phyloP scores from a whole-genome alignment of 1,140 invertebrate species.

The Drosophila hydei region DNA sequence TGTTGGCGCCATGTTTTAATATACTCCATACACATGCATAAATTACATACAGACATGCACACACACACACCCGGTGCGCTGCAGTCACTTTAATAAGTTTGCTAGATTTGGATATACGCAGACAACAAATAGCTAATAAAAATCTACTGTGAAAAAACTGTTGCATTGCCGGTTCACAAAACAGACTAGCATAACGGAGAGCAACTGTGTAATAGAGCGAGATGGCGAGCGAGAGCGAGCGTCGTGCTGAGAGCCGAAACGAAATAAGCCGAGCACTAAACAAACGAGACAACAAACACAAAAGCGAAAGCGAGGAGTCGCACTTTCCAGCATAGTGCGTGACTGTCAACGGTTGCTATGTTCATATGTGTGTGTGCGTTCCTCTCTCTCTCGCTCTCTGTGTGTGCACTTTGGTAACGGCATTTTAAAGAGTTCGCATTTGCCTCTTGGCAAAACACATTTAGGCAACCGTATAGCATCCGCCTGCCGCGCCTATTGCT shows the following conservation, averaged over 20 bases:
- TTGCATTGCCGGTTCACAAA: constrained; percentile 64
- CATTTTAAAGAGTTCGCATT: constrained; percentile 72
- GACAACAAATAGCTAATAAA: constrained; percentile 60
- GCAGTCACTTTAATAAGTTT: constrained; percentile 64
- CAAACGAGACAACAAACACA: constrained; percentile 66
- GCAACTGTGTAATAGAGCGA: background rate
- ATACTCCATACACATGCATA: background rate
- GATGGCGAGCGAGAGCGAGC: constrained; percentile 5
- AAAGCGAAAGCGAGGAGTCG: constrained; percentile 75
- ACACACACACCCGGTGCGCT: background rate
- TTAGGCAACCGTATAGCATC: constrained; percentile 43
- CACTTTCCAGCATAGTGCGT: constrained; percentile 41
- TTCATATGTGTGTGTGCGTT: constrained; percentile 13
- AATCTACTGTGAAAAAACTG: constrained; percentile 71
- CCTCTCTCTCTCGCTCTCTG: constrained; percentile 7
- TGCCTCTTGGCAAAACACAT: constrained; percentile 56
- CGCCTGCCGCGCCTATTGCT: constrained; percentile 7
- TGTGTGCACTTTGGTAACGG: constrained; percentile 24
- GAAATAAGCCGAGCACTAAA: constrained; percentile 40
- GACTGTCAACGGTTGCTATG: constrained; percentile 21
- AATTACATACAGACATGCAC: background rate
- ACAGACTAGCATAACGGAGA: background rate
- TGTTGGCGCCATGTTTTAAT: constrained; percentile 20
- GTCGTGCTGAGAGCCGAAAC: constrained; percentile 16
- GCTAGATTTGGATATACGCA: constrained; percentile 51